Evolutionary conservation across 2,797 vertebrate species (phyloP).

Genomic region (Enteromius afrohamiltoni): DNA sequence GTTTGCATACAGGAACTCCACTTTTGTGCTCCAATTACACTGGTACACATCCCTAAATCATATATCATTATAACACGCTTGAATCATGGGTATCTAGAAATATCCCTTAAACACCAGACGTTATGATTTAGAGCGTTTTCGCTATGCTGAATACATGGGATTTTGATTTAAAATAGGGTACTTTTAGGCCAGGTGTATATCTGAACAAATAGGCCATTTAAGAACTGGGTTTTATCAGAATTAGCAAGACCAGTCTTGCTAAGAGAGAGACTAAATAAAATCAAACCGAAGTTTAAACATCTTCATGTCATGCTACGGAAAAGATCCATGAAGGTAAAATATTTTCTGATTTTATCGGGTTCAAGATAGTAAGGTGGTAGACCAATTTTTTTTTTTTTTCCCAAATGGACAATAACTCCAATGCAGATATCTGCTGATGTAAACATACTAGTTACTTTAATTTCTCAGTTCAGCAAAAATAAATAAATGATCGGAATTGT

Average conservation of each 20-base stretch:
- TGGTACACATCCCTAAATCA: constrained; percentile 12
- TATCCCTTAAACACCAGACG: constrained; percentile 9
- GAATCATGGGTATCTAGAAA: constrained; percentile 10
- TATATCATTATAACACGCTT: constrained; percentile 6
- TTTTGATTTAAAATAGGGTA: constrained; percentile 13
- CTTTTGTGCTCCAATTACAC: constrained; percentile 18
- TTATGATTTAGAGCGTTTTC: constrained; percentile 6
- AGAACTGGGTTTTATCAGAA: constrained; percentile 8
- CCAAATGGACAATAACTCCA: background rate
- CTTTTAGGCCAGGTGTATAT: background rate
- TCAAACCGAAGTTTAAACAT: background rate
- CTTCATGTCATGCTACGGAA: too few species aligned
- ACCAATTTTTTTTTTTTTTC: background rate
- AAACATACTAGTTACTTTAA: background rate
- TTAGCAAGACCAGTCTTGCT: background rate
- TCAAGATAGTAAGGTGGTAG: background rate
- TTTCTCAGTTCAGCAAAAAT: background rate
- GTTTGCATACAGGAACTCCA: constrained; percentile 36
- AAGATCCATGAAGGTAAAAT: background rate
- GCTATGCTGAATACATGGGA: background rate
- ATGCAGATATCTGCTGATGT: background rate
- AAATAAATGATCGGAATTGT: background rate
- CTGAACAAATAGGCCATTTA: background rate
- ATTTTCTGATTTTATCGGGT: background rate
- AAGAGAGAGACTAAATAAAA: constrained; percentile 21